Percentiles rank a stretch among this genome's conserved stretches.
These are phyloP conservation scores for Pomatorhinus ruficollis DNA, from an alignment of 2,113 vertebrate genomes.

Conservation along the genomic window DNA sequence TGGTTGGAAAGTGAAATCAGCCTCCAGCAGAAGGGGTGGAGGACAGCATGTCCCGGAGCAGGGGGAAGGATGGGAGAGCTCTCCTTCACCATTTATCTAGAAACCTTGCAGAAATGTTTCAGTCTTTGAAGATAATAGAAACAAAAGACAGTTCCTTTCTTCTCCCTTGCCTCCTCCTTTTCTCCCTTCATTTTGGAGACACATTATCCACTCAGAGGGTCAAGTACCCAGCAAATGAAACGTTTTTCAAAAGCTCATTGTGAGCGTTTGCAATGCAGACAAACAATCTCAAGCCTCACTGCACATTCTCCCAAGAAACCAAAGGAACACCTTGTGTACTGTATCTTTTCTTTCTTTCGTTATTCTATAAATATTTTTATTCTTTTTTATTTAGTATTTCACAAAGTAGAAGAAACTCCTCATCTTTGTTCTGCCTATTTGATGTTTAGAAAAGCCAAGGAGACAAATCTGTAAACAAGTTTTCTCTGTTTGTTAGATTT, in stretches of 20 bases:
- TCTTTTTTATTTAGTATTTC: not conserved
- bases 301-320: not conserved
- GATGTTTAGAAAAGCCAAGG: conserved; percentile 25
- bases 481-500: not conserved
- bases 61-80: not conserved
- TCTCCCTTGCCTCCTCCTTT: conserved; percentile 9
- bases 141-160: not conserved
- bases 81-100: not conserved
- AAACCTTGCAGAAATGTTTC: not conserved
- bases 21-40: not conserved
- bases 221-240: conserved; percentile 29
- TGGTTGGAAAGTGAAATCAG: not conserved
- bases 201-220: not conserved
- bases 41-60: rapidly evolving
- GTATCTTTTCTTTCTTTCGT: not conserved
- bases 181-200: conserved; percentile 4
- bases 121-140: conserved; percentile 6
- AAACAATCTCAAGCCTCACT: not conserved
- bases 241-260: conserved; percentile 4
- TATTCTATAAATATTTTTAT: conserved; percentile 10
- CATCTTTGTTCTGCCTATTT: conserved; percentile 23
- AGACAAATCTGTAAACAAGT: not conserved
- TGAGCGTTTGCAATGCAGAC: not conserved
- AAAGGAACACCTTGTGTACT: not conserved
- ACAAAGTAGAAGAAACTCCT: not conserved